Conservation (phyloP, 2,113 vertebrate species). For the Garra rufa region DNA sequence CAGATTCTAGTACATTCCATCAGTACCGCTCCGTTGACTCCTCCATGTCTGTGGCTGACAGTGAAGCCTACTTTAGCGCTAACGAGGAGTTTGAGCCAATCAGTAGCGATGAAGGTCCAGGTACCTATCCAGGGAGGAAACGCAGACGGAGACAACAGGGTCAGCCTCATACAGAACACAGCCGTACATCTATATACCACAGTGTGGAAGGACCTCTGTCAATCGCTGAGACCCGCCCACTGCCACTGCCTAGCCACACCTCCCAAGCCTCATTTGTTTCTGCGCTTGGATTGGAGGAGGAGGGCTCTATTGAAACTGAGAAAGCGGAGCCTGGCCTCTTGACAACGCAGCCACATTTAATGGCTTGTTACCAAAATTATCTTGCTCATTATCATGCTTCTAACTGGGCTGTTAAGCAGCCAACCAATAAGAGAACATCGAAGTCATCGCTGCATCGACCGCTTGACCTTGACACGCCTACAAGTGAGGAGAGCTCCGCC, state of each 20-base stretch:
- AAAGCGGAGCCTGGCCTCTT: constrained; percentile 84
- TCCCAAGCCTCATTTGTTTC: constrained; percentile 98
- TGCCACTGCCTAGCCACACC: constrained; percentile 84
- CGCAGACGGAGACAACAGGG: constrained; percentile 85
- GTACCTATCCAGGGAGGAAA: constrained; percentile 95
- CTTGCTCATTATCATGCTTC: constrained; percentile 93
- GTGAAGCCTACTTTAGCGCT: constrained; percentile 97
- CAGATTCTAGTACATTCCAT: constrained; percentile 95
- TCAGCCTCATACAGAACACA: constrained; percentile 85
- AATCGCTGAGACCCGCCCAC: constrained; percentile 80
- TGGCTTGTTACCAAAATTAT: constrained; percentile 93
- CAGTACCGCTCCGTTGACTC: constrained; percentile 96
- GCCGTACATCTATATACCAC: constrained; percentile 93
- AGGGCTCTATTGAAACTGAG: constrained; percentile 84
- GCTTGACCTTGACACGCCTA: constrained; percentile 93
- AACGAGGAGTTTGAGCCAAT: constrained; percentile 96
- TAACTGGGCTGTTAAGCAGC: constrained; percentile 95
- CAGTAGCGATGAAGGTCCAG: constrained; percentile 96
- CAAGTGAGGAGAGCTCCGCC: constrained; percentile 90
- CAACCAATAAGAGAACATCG: constrained; percentile 95
- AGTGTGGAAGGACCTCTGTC: constrained; percentile 92
- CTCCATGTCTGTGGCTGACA: constrained; percentile 96
- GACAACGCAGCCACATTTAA: constrained; percentile 88
- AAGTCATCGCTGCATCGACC: constrained; percentile 96
- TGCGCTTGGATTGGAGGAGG: constrained; percentile 92